Evolutionary conservation across 2,888 invertebrate genomes (phyloP).

Genomic region (Cerceris ruficornis): DNA sequence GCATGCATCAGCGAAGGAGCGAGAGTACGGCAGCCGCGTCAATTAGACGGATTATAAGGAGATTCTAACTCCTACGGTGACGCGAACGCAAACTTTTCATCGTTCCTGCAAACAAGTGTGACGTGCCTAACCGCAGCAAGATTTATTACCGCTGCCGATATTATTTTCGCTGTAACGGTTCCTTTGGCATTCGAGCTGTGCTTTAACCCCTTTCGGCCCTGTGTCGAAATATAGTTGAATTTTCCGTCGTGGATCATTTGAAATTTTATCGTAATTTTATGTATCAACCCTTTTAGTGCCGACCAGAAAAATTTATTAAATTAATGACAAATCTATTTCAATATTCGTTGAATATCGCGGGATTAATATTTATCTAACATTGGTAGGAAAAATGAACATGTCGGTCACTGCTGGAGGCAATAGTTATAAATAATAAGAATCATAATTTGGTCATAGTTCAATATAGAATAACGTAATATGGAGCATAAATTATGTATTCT

Average conservation of each 20-base stretch:
- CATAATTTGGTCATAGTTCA: no score
- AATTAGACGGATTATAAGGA: conserved; percentile 59
- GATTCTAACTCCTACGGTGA: conserved; percentile 15
- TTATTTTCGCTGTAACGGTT: conserved; percentile 38
- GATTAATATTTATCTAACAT: no score
- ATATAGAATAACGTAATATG: no score
- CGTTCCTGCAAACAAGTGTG: conserved; percentile 70
- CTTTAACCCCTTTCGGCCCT: not conserved
- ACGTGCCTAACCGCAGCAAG: conserved; percentile 70
- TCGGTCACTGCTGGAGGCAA: no score
- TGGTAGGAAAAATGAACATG: no score
- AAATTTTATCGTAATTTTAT: no score
- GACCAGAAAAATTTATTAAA: no score
- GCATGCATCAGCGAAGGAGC: conserved; percentile 2
- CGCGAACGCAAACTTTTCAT: conserved; percentile 60
- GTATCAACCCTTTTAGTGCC: no score
- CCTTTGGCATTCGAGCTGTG: not conserved
- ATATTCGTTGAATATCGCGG: no score
- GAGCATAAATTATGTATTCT: no score
- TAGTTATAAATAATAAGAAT: no score
- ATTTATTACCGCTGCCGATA: conserved; percentile 64
- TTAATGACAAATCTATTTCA: no score
- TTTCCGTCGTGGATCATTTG: not conserved
- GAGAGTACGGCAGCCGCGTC: conserved; percentile 26
- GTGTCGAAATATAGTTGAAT: not conserved